Percentiles rank a stretch among this genome's conserved stretches.
These are phyloP conservation scores for Hylyphantes graminicola DNA, from an alignment of 1,140 invertebrate genomes.

Conservation along the genomic window DNA sequence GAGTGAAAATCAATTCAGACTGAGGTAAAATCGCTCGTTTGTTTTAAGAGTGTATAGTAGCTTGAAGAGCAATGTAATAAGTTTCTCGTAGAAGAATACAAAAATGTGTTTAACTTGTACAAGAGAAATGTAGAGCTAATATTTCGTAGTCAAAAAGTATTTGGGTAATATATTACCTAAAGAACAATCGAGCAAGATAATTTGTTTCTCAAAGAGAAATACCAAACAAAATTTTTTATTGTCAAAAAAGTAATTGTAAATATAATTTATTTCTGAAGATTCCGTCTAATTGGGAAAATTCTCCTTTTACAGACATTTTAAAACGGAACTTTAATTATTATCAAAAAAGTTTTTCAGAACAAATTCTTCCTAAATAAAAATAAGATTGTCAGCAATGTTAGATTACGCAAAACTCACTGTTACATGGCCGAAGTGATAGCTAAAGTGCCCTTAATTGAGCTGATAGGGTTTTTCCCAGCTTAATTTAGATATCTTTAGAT, in stretches of 20 bases:
- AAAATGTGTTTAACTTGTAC: too few relatives aligned
- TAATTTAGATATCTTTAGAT: constrained; percentile 26
- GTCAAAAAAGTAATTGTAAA: not conserved
- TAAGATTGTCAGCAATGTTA: not conserved
- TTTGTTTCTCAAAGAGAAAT: too few relatives aligned
- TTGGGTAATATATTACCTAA: too few relatives aligned
- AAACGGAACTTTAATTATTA: not conserved
- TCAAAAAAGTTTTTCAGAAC: not conserved
- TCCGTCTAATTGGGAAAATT: not conserved
- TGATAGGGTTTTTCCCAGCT: constrained; percentile 40
- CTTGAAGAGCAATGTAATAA: too few relatives aligned
- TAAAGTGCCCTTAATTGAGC: constrained; percentile 55
- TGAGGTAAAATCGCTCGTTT: too few relatives aligned
- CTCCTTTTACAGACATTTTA: not conserved
- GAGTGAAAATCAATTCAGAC: too few relatives aligned
- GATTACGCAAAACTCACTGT: constrained; percentile 6
- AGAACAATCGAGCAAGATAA: too few relatives aligned
- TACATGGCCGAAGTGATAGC: constrained; percentile 53
- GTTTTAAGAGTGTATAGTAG: too few relatives aligned
- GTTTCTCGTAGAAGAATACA: too few relatives aligned
- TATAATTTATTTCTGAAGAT: not conserved
- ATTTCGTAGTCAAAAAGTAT: too few relatives aligned
- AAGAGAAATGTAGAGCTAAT: too few relatives aligned
- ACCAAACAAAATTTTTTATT: too few relatives aligned
- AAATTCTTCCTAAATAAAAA: not conserved